Evolutionary conservation across 1,140 invertebrate species (phyloP).

Genomic region (Wasmannia auropunctata): DNA sequence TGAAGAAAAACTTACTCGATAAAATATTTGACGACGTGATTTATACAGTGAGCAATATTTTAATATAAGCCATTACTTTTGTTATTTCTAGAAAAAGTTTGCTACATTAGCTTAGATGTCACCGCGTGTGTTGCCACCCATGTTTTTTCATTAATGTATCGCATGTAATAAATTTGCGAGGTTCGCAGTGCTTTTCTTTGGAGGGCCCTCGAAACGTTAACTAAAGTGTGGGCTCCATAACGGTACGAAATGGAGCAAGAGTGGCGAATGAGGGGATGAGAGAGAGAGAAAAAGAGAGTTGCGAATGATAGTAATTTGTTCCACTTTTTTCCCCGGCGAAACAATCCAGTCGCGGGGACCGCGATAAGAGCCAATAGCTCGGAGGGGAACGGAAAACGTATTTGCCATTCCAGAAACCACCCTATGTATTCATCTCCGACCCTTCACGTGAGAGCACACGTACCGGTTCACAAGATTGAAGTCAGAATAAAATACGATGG

Average conservation of each 20-base stretch:
- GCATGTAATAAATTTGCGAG: neutral
- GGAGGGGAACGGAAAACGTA: constrained; percentile 60
- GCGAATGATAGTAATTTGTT: constrained; percentile 60
- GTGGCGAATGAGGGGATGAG: constrained; percentile 11
- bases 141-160: constrained; percentile 7
- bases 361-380: constrained; percentile 66
- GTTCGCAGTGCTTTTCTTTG: neutral
- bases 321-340: constrained; percentile 62
- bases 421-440: constrained; percentile 62
- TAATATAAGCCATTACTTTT: neutral
- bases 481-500: constrained; percentile 65
- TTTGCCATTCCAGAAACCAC: constrained; percentile 70
- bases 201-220: constrained; percentile 19
- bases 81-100: neutral
- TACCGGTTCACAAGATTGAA: constrained; percentile 60
- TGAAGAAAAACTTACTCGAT: neutral
- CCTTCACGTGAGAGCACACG: constrained; percentile 38
- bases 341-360: constrained; percentile 61
- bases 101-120: neutral
- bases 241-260: constrained; percentile 41
- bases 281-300: constrained; percentile 31
- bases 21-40: neutral
- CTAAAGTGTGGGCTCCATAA: constrained; percentile 22
- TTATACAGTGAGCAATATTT: neutral
- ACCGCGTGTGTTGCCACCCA: neutral